Base-by-base conservation (phyloP, 2,113 vertebrate genomes). In the Numida meleagris region DNA sequence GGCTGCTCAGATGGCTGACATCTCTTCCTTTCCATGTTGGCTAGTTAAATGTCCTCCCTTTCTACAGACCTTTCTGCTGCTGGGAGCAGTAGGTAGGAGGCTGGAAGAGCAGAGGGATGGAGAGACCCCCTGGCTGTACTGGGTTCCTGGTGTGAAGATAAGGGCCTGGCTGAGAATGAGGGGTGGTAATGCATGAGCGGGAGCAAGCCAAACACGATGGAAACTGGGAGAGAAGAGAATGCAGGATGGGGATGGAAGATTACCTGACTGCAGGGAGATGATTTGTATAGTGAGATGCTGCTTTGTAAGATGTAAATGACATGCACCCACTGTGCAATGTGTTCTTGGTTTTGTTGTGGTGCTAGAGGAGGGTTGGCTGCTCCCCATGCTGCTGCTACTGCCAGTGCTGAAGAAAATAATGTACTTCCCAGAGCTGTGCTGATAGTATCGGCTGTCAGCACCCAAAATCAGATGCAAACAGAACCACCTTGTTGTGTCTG, bases 291-390 rank as follows among this genome's bases (percentile, higher is more conserved):
- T 13, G 45, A 46, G 76, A 80, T 86, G 72, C 61, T 82, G 53
- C 65, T 91, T 94, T 90, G 76, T 71, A 46, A 89, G 78, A 83
- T 66, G 79, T 51, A 95, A 80, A 93, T 86, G 23, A 63, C 27
- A 51, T 43, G 24, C 38, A 82, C 0, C 0, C 3, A 3, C 51
- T 86, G 45, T 65, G 58, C 70, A 82, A 18, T 38, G n/a, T 33
- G 85, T 70, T 55, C 51, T 71, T 45, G 50, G 42, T 9, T 71
- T 86, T 88, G 55, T 34, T 71, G 38, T 46, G 86, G 25, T n/a
- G 20, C 50, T 20, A 31, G 46, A 79, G 71, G 87, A 46, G 65
- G 45, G 33, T 46, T 89, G 91, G 33, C 63, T 74, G 82, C 75
- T 94, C 61, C 55, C 38, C 15, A 19, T 3, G 6, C 65, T 45